A percentile compares a stretch with the other conserved stretches of the same genome.
phyloP scores from a whole-genome alignment of 2,888 invertebrate species.

The Dryobotodes eremita region DNA sequence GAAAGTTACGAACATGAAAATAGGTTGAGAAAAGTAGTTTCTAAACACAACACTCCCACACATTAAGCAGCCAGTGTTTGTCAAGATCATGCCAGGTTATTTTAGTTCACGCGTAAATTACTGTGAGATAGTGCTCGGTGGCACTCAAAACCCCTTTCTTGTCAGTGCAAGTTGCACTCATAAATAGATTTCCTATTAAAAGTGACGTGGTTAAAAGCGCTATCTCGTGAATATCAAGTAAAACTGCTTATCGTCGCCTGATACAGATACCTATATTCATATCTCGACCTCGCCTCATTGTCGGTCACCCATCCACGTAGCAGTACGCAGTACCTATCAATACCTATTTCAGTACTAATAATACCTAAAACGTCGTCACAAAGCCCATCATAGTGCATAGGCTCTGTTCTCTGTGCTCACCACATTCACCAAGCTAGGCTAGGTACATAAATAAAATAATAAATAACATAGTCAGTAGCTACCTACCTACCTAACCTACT shows the following conservation, averaged over 20 bases:
- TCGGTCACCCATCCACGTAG: conserved; percentile 46
- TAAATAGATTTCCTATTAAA: conserved; percentile 16
- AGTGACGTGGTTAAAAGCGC: conserved; percentile 41
- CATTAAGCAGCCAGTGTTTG: conserved; percentile 45
- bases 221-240: conserved; percentile 46
- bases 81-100: conserved; percentile 55
- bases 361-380: conserved; percentile 16
- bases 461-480: background rate
- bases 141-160: conserved; percentile 19
- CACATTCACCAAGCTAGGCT: background rate
- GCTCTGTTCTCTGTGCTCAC: background rate
- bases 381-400: background rate
- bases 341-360: conserved; percentile 14
- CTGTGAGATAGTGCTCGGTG: conserved; percentile 24
- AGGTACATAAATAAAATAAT: background rate
- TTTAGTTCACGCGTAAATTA: conserved; percentile 48
- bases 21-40: conserved; percentile 45
- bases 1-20: conserved; percentile 23
- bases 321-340: conserved; percentile 25
- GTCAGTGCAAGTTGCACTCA: conserved; percentile 2
- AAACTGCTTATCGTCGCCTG: conserved; percentile 31
- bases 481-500: conserved; percentile 1
- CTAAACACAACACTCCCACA: conserved; percentile 54
- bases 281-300: conserved; percentile 43
- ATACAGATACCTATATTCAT: conserved; percentile 34